Base-by-base conservation (phyloP, 2,888 invertebrate species). In the Hedya salicella region DNA sequence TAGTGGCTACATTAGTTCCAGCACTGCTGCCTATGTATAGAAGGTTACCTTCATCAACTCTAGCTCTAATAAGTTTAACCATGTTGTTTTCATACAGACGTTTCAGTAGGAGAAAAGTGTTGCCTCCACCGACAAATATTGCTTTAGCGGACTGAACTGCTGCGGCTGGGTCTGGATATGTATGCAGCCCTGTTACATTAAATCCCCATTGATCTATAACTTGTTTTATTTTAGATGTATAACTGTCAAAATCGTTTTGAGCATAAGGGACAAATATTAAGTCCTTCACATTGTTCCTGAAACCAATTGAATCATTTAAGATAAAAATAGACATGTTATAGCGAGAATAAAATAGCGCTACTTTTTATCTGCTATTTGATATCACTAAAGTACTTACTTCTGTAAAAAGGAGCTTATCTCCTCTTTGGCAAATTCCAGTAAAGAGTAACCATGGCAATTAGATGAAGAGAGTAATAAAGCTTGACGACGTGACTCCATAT, bases 1-100 rank as follows among this genome's bases (percentile, higher is more conserved):
- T 89, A 1, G 97, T 96, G 9, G 96, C 95, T 13, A 97, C 95
- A 92, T 97, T 97, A 13, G 96, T 96, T 49, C 97, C 97, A 63
- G 97, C 97, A 87, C 96, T 96, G 71, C 95, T 95, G 14, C 96
- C 96, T 68, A 97, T 95, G 75, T 96, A 97, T 2, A 95, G 92
- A 36, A 95, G 78, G 5, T 95, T 94, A 52, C 95, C 94, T 76
- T 93, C 80, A 49, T 95, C 75, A 1, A 96, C 95, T 74, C 93
- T 90, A 46, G 94, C 90, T 57, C 93, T 91, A 70, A 97, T 96
- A 1, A 93, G 75, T 32, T 94, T 89, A 2, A 97, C 84, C 46
- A 97, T 85, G 63, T 95, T 87, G 42, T 94, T 86, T 25, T 96
- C 95, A 80, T 96, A 96, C 5, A 97, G 84, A 0, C 93, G 90